Base-by-base conservation (phyloP, 2,888 invertebrate species). In the Dorcus parallelipipedus region DNA sequence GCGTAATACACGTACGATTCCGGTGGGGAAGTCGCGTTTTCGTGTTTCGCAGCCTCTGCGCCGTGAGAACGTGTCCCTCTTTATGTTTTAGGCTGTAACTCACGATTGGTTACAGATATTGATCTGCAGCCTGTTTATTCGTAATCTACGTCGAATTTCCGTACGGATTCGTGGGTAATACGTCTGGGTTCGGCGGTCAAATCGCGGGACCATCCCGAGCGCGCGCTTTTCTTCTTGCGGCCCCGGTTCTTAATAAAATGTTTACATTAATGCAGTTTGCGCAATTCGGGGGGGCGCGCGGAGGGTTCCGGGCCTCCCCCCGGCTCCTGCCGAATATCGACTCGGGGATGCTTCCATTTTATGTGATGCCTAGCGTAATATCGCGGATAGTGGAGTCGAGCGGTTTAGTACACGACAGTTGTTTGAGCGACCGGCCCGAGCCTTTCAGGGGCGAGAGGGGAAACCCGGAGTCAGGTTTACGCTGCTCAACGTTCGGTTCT, bases 391-490 rank as follows among this genome's bases (percentile, higher is more conserved):
- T 72, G 69, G 70, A 71, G 70, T 69, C 69, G 73, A 70, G 72
- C 72, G 73, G 71, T 74, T 68, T 73, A 71, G 69, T 71, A 73
- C 72, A 74, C 75, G 75, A 76, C 76, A 75, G 74, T 75, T 74
- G 76, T 76, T 76, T 74, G 75, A 75, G 71, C 72, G 72, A 73
- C 70, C 69, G 71, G 67, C 69, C 70, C 68, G 69, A 64, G 60
- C 65, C 64, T 64, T 65, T 61, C 54, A 61, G 64, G 66, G 69
- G 64, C 63, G 60, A 61, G 64, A 61, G 66, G 65, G 64, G 61
- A 57, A 62, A 67, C 60, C 61, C 60, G 66, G 67, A 73, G 75
- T 72, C 74, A 62, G 75, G 61, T 74, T 75, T 67, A 76, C 75
- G 70, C 74, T 64, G 74, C 72, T 68, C 66, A 73, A 75, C 68